Conservation (phyloP, 2,888 invertebrate genomes). For the Trachelus tabidus region DNA sequence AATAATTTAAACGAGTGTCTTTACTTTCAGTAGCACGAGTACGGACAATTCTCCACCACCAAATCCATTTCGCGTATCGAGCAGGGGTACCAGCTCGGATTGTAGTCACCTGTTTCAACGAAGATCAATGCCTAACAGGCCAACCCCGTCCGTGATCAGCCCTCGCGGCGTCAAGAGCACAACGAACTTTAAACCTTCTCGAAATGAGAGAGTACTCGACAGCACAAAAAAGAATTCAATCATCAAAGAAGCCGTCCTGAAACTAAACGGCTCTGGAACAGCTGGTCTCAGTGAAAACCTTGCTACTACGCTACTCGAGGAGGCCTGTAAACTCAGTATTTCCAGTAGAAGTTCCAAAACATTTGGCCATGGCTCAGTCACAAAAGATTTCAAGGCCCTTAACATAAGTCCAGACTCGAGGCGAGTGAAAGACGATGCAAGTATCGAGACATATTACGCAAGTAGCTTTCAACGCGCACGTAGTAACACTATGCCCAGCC, state of each 20-base stretch:
- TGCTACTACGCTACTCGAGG: conserved; percentile 44
- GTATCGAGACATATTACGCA: conserved; percentile 46
- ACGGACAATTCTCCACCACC: conserved; percentile 40
- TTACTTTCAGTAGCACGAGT: conserved; percentile 36
- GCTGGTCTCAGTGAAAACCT: conserved; percentile 46
- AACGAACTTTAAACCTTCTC: conserved; percentile 57
- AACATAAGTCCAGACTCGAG: conserved; percentile 48
- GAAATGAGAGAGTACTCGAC: conserved; percentile 49
- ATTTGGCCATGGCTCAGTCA: conserved; percentile 56
- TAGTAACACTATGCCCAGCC: conserved; percentile 63
- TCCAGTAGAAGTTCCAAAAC: conserved; percentile 44
- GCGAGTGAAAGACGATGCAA: conserved; percentile 57
- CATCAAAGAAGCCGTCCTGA: conserved; percentile 59
- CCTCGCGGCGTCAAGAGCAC: conserved; percentile 55
- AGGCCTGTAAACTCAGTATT: conserved; percentile 54
- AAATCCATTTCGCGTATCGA: conserved; percentile 50
- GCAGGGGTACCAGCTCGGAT: conserved; percentile 38
- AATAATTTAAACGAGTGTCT: conserved; percentile 6
- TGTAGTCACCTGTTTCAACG: conserved; percentile 42
- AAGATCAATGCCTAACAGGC: conserved; percentile 48
- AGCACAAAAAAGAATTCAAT: conserved; percentile 51
- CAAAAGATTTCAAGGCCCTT: conserved; percentile 58
- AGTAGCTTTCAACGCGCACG: conserved; percentile 59
- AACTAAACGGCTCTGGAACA: conserved; percentile 45
- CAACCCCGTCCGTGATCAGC: conserved; percentile 37